Base-by-base conservation (phyloP, 2,888 invertebrate species). In the Ichneumoninae sp. region DNA sequence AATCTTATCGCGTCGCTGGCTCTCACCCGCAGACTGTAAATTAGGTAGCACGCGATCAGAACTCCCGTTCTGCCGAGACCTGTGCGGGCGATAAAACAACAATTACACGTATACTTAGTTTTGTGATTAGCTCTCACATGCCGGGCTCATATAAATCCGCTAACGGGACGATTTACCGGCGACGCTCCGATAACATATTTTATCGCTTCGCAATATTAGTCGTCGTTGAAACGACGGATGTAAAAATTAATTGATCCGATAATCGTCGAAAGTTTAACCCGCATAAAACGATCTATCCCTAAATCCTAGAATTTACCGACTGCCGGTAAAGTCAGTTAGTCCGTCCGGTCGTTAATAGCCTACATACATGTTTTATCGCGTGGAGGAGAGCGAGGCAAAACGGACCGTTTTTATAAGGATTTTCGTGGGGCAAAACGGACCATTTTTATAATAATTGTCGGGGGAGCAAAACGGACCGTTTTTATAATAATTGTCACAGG, bases 51-150 rank as follows among this genome's bases (percentile, higher is more conserved):
- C 0, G 98, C 97, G 87, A 98, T 97, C 44, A 98, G 94, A 50
- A 98, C 97, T 0, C 98, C 98, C 0, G 98, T 98, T 85, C 98
- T 94, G 3, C 98, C 98, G 65, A 97, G 94, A 87, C 97, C 97
- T 96, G 93, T 81, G 63, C 68, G 19, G 52, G 68, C 69, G 44
- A 50, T 13, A 74, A 79, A 84, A 30, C 73, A 22, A 47, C 60
- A 65, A 26, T 33, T 13, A 47, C 19, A n/a, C 13, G 19, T 63
- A 30, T 16, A 44, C 60, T 26, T 63, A 63, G 30, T 63, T 63
- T 16, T 30, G 63, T 47, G 44, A 47, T 30, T 63, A 30, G 33
- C 33, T 26, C 22, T 63, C 1, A 47, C 63, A n/a, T 63, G 30
- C 63, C 5, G 16, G 16, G 63, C 30, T 1, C 13, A 0, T 63